These are phyloP conservation scores for Drosophila paramelanica DNA, from an alignment of 2,888 invertebrate genomes.

Conservation along the genomic window DNA sequence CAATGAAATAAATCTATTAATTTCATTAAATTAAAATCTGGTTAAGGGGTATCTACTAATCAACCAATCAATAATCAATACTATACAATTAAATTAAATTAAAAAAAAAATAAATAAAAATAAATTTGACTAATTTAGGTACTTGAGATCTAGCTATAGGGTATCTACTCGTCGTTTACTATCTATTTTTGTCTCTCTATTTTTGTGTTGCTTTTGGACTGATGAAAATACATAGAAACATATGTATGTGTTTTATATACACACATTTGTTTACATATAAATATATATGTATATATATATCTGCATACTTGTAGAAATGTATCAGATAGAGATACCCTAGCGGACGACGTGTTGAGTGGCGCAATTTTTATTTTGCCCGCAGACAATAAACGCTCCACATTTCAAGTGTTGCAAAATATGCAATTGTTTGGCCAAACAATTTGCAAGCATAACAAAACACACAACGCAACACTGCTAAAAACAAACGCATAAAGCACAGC, in stretches of 20 bases:
- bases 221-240: conserved; percentile 12
- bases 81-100: too few relatives aligned
- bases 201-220: not conserved
- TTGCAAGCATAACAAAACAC: conserved; percentile 39
- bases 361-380: conserved; percentile 44
- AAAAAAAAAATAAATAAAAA: too few relatives aligned
- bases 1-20: too few relatives aligned
- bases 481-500: conserved; percentile 8
- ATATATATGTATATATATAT: not conserved
- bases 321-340: conserved; percentile 8
- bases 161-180: not conserved
- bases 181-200: not conserved
- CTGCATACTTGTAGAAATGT: conserved; percentile 15
- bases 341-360: conserved; percentile 47
- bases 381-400: conserved; percentile 43
- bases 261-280: not conserved
- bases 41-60: too few relatives aligned
- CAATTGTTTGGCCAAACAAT: conserved; percentile 69
- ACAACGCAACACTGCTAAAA: conserved; percentile 20
- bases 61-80: too few relatives aligned
- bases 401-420: conserved; percentile 63
- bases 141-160: not conserved
- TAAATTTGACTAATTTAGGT: too few relatives aligned
- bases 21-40: too few relatives aligned
- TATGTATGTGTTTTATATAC: not conserved